A percentile compares a stretch with the other conserved stretches of the same genome.
phyloP scores from a whole-genome alignment of 2,797 vertebrate species.

The Schizopygopsis malacanthus region DNA sequence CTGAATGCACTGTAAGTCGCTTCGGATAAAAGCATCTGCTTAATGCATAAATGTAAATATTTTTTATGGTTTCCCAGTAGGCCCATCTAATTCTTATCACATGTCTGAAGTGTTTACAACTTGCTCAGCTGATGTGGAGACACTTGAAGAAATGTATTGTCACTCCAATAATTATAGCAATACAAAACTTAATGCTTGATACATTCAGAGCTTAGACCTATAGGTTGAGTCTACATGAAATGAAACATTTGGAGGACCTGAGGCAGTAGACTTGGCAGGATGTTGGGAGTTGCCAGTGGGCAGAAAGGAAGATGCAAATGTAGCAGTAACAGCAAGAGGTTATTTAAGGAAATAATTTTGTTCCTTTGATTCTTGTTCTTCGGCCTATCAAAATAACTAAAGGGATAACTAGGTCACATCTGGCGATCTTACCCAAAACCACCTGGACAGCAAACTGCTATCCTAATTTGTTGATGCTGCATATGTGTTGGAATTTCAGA shows the following conservation, averaged over 20 bases:
- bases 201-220: not conserved
- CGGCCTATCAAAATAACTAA: not conserved
- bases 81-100: not conserved
- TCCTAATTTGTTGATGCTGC: not conserved
- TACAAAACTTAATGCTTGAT: not conserved
- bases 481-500: not conserved
- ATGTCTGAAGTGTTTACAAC: not conserved
- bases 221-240: not conserved
- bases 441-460: not conserved
- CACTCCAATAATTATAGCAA: not conserved
- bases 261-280: slow-evolving; percentile 2
- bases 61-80: not conserved
- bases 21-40: too few species aligned
- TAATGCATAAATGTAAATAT: too few species aligned
- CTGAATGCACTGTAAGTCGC: too few species aligned
- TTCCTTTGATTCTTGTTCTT: not conserved
- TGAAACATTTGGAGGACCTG: not conserved
- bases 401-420: slow-evolving; percentile 14
- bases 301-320: not conserved
- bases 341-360: not conserved
- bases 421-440: slow-evolving; percentile 12
- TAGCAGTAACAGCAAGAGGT: not conserved
- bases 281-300: not conserved
- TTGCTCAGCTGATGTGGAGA: not conserved
- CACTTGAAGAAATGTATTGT: not conserved